Percentiles rank a stretch among this genome's conserved stretches.
phyloP scores from a whole-genome alignment of 2,797 vertebrate genomes.

The Carcharodon carcharias region DNA sequence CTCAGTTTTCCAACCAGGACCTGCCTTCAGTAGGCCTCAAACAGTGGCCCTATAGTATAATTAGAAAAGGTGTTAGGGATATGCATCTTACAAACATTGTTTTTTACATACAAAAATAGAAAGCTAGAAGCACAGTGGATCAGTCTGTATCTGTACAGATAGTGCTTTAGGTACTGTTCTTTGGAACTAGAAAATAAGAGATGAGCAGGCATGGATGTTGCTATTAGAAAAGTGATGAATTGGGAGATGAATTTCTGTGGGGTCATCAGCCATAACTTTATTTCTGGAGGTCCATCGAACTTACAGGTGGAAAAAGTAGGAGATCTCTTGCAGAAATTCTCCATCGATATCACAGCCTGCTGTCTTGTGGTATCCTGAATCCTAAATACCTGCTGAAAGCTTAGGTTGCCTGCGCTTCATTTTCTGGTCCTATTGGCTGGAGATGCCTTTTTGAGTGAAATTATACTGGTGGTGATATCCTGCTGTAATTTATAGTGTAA shows the following conservation, averaged over 20 bases:
- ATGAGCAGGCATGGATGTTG: background rate
- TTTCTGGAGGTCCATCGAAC: background rate
- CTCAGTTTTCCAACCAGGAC: no score
- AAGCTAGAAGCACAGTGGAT: background rate
- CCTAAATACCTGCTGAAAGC: background rate
- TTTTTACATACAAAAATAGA: background rate
- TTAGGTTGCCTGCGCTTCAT: background rate
- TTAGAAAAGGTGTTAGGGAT: no score
- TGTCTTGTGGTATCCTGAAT: background rate
- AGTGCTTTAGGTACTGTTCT: background rate
- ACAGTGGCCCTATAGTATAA: no score
- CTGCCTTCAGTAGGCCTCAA: no score
- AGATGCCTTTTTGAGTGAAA: background rate
- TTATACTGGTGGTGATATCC: background rate
- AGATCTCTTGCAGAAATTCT: background rate
- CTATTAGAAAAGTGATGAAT: background rate
- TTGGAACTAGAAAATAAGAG: background rate
- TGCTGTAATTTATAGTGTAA: background rate
- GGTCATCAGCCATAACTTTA: background rate
- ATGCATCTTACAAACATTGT: no score
- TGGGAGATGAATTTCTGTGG: background rate
- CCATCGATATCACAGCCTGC: background rate
- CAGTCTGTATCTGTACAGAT: background rate
- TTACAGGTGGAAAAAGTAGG: background rate
- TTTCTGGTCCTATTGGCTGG: background rate